Conservation (phyloP, 2,797 vertebrate genomes). For the Gallirallus australis region DNA sequence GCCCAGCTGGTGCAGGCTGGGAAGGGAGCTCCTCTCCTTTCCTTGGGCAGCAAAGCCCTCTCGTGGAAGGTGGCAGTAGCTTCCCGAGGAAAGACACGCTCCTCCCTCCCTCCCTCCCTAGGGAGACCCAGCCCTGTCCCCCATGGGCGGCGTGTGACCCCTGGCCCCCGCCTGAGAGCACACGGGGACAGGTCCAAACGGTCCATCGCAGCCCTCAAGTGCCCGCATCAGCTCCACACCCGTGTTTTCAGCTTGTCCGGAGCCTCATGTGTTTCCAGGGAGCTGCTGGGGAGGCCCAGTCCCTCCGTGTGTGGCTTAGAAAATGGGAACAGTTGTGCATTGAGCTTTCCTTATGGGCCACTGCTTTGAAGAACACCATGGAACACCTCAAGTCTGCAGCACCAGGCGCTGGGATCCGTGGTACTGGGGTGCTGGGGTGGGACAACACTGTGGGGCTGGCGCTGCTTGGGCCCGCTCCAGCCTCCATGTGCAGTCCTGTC, state of each 20-base stretch:
- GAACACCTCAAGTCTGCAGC: neutral
- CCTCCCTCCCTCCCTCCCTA: neutral
- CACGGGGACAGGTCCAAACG: fast-evolving
- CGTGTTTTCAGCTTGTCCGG: neutral
- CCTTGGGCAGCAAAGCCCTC: slow-evolving; percentile 68
- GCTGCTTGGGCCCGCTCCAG: neutral
- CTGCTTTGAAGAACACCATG: neutral
- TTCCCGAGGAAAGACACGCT: neutral
- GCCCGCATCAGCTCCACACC: fast-evolving
- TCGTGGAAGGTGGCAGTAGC: slow-evolving; percentile 54
- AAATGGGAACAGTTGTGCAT: neutral
- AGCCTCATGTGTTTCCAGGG: neutral
- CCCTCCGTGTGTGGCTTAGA: neutral
- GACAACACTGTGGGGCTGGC: neutral
- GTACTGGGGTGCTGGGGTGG: neutral
- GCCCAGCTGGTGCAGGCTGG: neutral
- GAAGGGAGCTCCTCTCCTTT: neutral
- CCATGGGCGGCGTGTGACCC: neutral
- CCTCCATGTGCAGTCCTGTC: fast-evolving
- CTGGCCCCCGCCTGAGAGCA: neutral
- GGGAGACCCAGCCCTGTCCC: neutral
- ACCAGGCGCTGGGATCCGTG: neutral
- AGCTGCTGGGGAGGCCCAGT: neutral
- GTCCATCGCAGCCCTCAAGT: fast-evolving
- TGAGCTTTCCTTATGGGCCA: neutral